Evolutionary conservation across 2,888 invertebrate genomes (phyloP).

Genomic region (Pseudococcus jackbeardsleyi): DNA sequence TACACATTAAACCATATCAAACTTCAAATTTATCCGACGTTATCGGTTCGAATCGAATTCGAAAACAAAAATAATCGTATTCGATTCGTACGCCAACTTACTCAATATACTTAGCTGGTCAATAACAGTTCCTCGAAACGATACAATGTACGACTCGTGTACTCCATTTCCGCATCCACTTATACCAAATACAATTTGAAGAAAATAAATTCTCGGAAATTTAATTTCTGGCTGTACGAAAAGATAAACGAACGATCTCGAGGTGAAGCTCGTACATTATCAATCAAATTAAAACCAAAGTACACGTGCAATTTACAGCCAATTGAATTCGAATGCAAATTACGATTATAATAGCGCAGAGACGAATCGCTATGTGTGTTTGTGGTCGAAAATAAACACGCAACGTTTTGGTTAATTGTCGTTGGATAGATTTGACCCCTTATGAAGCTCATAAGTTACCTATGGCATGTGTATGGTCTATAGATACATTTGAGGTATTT

Average conservation of each 20-base stretch:
- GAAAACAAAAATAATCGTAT: background rate
- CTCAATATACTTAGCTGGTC: background rate
- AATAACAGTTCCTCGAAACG: background rate
- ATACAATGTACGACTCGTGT: conserved; percentile 12
- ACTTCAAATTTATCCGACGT: background rate
- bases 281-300: conserved; percentile 38
- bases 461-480: background rate
- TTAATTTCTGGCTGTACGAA: conserved; percentile 40
- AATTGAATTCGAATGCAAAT: conserved; percentile 47
- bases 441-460: background rate
- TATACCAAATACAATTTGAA: background rate
- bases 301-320: conserved; percentile 47
- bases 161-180: background rate
- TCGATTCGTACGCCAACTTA: background rate
- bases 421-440: conserved; percentile 24
- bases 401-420: conserved; percentile 29
- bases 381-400: conserved; percentile 26
- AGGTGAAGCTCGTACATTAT: conserved; percentile 38
- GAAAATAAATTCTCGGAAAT: background rate
- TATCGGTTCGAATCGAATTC: background rate
- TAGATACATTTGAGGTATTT: background rate
- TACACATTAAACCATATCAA: background rate
- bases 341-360: background rate
- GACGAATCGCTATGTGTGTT: conserved; percentile 27
- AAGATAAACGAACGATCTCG: conserved; percentile 22